A percentile compares a stretch with the other conserved stretches of the same genome.
phyloP scores from a whole-genome alignment of 2,113 vertebrate species.

The Cairina moschata region DNA sequence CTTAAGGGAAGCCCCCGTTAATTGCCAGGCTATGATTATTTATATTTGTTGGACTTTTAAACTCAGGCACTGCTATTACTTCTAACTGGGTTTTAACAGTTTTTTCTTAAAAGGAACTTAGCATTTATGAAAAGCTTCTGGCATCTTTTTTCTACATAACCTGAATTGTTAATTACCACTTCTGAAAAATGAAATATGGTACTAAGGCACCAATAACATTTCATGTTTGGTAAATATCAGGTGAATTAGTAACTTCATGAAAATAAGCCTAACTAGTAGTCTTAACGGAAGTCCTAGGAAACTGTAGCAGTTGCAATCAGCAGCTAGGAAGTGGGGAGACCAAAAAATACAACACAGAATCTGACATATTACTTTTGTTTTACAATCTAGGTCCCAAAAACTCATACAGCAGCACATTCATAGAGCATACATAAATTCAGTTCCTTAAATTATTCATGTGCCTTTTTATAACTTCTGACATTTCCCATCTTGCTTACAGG shows the following conservation, averaged over 20 bases:
- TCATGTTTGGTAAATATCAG: background rate
- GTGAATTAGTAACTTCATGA: background rate
- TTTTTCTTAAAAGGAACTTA: background rate
- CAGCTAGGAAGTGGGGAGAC: rapidly evolving
- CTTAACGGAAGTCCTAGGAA: background rate
- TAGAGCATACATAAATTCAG: background rate
- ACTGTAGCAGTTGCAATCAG: background rate
- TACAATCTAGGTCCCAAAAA: background rate
- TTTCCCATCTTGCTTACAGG: background rate
- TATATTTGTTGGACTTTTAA: background rate
- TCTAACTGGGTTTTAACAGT: background rate
- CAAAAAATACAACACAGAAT: background rate
- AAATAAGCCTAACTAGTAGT: background rate
- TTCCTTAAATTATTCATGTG: background rate
- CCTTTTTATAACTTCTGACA: background rate
- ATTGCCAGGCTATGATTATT: background rate
- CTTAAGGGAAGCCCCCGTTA: background rate
- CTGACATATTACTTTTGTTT: background rate
- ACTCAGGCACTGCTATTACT: background rate
- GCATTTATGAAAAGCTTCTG: background rate
- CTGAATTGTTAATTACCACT: too few relatives aligned
- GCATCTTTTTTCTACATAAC: background rate
- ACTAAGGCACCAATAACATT: background rate
- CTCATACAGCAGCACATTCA: background rate
- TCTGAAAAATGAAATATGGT: too few relatives aligned